Evolutionary conservation across 2,797 vertebrate genomes (phyloP).

Genomic region (Myotis myotis): DNA sequence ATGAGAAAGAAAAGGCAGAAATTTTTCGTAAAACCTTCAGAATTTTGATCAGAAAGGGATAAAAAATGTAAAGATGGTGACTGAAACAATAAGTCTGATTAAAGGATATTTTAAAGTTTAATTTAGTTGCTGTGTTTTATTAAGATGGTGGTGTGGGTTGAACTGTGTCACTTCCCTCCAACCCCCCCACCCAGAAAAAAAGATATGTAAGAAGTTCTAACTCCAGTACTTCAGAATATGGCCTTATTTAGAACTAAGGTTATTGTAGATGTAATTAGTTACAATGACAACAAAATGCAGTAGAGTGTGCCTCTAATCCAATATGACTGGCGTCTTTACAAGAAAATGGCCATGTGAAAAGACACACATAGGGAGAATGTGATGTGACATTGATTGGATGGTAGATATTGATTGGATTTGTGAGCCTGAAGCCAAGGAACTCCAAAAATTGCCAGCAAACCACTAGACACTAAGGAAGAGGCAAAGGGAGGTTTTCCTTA

Average conservation of each 20-base stretch:
- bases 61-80: neutral
- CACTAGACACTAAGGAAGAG: neutral
- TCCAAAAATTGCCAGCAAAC: neutral
- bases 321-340: neutral
- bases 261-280: neutral
- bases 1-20: neutral
- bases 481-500: neutral
- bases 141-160: neutral
- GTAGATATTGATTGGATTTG: neutral
- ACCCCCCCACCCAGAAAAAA: fast-evolving
- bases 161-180: neutral
- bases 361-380: neutral
- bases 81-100: neutral
- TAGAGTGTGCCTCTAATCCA: neutral
- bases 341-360: neutral
- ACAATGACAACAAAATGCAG: neutral
- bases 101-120: neutral
- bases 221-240: neutral
- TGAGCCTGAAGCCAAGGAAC: neutral
- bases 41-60: neutral
- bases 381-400: neutral
- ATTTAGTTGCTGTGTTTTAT: neutral
- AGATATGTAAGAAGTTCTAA: neutral
- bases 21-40: neutral
- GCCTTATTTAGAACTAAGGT: neutral